Evolutionary conservation across 2,888 invertebrate genomes (phyloP).

Genomic region (Plagiodera versicolora): DNA sequence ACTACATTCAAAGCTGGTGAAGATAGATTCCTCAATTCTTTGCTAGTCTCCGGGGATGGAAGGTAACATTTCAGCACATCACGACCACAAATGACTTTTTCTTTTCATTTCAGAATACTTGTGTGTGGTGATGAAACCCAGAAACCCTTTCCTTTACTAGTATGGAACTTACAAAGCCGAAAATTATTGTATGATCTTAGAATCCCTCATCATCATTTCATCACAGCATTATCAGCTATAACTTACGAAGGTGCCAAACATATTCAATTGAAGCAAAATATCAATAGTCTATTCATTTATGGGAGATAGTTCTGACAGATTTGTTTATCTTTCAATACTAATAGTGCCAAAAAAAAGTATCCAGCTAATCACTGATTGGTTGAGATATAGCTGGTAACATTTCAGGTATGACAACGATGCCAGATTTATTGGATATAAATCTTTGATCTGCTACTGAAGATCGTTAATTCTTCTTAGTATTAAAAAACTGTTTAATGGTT

Average conservation of each 20-base stretch:
- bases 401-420: no score
- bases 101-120: slow-evolving; percentile 63
- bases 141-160: slow-evolving; percentile 86
- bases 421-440: no score
- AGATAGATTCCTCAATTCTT: slow-evolving; percentile 84
- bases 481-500: no score
- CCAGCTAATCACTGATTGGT: no score
- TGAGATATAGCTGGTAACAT: no score
- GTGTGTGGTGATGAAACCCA: slow-evolving; percentile 93
- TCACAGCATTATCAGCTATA: slow-evolving; percentile 81
- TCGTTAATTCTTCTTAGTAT: no score
- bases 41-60: slow-evolving; percentile 86
- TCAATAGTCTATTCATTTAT: no score
- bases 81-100: not conserved
- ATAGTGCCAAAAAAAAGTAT: no score
- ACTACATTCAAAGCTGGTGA: slow-evolving; percentile 90
- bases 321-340: no score
- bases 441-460: no score
- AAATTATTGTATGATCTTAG: slow-evolving; percentile 85
- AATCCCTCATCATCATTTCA: slow-evolving; percentile 87
- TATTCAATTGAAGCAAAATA: no score
- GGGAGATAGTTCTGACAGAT: no score
- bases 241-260: slow-evolving; percentile 70
- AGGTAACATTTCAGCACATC: slow-evolving; percentile 57
- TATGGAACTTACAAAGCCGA: slow-evolving; percentile 84